These are phyloP conservation scores for Manis pentadactyla DNA, from an alignment of 2,797 vertebrate genomes.

Conservation along the genomic window DNA sequence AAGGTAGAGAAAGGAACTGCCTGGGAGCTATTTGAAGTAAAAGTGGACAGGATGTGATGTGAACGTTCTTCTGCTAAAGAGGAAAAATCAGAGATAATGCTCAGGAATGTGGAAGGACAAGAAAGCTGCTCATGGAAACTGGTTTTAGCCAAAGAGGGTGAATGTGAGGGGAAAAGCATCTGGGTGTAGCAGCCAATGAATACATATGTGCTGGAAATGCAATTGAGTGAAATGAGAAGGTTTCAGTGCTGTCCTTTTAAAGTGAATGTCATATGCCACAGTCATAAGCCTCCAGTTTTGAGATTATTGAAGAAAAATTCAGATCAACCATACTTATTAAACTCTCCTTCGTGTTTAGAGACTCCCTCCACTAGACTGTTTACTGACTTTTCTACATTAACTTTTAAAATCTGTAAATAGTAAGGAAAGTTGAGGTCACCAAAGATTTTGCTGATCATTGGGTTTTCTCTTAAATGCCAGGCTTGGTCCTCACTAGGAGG, in stretches of 20 bases:
- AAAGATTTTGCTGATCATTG: background rate
- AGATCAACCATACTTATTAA: background rate
- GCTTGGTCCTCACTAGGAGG: background rate
- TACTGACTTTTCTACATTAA: background rate
- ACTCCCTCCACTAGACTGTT: background rate
- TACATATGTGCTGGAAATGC: background rate
- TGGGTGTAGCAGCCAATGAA: accelerated
- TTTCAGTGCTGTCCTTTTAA: background rate
- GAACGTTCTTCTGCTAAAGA: background rate
- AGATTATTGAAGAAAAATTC: background rate
- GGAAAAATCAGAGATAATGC: background rate
- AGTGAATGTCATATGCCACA: background rate
- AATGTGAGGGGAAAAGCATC: background rate
- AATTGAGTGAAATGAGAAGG: background rate
- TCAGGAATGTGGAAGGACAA: background rate
- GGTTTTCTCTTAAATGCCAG: background rate
- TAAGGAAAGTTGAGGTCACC: background rate
- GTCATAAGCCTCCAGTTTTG: background rate
- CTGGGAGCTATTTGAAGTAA: background rate
- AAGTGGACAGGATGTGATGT: background rate
- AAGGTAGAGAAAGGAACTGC: background rate
- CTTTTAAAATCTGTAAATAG: background rate
- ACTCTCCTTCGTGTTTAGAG: background rate
- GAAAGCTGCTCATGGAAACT: background rate
- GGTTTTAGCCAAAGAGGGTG: background rate